Conservation (phyloP, 2,797 vertebrate genomes). For the Helostoma temminkii region DNA sequence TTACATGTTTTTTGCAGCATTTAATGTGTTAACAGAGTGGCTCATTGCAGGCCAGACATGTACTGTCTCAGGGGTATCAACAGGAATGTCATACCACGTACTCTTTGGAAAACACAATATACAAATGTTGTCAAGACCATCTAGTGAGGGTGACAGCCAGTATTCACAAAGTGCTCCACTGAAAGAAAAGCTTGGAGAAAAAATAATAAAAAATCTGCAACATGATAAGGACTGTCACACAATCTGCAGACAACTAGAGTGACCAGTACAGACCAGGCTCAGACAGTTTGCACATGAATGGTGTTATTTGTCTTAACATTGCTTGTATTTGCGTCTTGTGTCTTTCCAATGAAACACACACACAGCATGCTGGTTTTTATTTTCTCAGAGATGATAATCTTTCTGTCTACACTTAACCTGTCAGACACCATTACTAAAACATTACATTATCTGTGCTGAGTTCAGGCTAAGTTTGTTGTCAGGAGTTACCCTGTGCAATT, state of each 20-base stretch:
- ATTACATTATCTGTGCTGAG: conserved; percentile 7
- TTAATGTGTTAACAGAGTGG: conserved; percentile 56
- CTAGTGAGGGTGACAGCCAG: conserved; percentile 39
- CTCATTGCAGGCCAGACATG: conserved; percentile 52
- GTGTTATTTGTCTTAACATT: conserved; percentile 4
- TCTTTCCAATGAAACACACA: not conserved
- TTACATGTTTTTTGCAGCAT: too few relatives aligned
- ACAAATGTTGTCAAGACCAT: conserved; percentile 75
- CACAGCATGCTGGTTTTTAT: too few relatives aligned
- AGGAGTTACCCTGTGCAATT: too few relatives aligned
- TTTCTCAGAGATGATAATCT: not conserved
- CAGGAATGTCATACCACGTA: conserved; percentile 70
- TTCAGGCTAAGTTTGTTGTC: too few relatives aligned
- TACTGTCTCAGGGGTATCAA: conserved; percentile 45
- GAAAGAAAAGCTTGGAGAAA: conserved; percentile 70
- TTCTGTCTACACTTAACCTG: not conserved
- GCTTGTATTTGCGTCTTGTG: not conserved
- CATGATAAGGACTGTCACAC: conserved; percentile 63
- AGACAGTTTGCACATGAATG: conserved; percentile 38
- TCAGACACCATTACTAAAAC: not conserved
- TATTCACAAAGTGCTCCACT: conserved; percentile 74
- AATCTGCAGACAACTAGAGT: conserved; percentile 39
- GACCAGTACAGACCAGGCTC: conserved; percentile 11
- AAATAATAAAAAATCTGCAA: conserved; percentile 77
- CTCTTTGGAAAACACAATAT: conserved; percentile 78